These are phyloP conservation scores for Cyprinus carpio DNA, from an alignment of 2,113 vertebrate species.

Conservation along the genomic window DNA sequence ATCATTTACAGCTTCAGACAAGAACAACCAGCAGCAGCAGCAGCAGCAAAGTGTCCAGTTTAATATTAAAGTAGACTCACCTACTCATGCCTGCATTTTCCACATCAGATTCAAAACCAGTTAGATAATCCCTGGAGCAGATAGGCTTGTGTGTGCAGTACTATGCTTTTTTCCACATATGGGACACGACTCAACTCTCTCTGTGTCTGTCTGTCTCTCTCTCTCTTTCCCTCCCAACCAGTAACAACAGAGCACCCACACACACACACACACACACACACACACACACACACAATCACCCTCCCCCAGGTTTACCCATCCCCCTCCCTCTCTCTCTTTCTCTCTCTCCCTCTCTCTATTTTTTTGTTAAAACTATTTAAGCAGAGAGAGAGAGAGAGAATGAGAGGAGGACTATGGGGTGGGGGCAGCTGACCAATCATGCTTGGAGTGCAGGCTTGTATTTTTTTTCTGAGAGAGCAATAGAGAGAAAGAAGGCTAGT, in stretches of 20 bases:
- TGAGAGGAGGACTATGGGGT: constrained; percentile 60
- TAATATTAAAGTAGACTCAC: constrained; percentile 58
- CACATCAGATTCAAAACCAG: constrained; percentile 58
- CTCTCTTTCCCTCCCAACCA: constrained; percentile 61
- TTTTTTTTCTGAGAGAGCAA: constrained; percentile 46
- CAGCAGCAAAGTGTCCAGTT: constrained; percentile 32
- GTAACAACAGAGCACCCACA: constrained; percentile 75
- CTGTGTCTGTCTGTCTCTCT: constrained; percentile 44
- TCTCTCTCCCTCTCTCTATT: constrained; percentile 63
- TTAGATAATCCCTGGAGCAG: constrained; percentile 74
- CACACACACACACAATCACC: constrained; percentile 60
- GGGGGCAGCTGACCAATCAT: constrained; percentile 70
- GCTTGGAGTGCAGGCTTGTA: constrained; percentile 57
- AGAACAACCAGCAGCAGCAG: constrained; percentile 26
- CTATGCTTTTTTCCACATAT: constrained; percentile 77
- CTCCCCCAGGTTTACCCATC: constrained; percentile 65
- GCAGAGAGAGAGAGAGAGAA: constrained; percentile 60
- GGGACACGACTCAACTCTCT: constrained; percentile 69
- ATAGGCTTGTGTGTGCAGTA: constrained; percentile 65
- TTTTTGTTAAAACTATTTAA: constrained; percentile 81
- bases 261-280: constrained; percentile 37
- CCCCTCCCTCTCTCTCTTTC: constrained; percentile 68
- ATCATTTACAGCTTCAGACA: constrained; percentile 61
- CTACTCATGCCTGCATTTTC: constrained; percentile 60
- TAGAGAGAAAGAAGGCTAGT: neutral